phyloP scores from a whole-genome alignment of 2,888 invertebrate species.

The Capitulum mitella region DNA sequence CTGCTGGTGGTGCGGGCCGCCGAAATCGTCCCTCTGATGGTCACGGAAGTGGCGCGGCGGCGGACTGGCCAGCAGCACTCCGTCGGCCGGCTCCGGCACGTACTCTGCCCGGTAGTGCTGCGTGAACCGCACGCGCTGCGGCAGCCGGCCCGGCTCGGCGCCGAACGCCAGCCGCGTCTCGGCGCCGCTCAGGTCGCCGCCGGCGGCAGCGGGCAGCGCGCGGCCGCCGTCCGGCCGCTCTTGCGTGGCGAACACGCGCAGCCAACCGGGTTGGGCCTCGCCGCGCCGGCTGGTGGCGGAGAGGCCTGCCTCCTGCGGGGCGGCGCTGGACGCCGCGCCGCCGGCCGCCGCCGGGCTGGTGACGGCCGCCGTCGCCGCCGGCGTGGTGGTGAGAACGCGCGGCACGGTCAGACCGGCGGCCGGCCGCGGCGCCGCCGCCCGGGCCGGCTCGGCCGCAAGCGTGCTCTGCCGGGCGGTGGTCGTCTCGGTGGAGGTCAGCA shows the following conservation, averaged over 20 bases:
- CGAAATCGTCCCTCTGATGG: too few species aligned
- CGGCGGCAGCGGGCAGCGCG: background rate
- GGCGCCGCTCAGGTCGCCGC: background rate
- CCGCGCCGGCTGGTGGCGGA: background rate
- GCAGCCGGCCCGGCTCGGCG: background rate
- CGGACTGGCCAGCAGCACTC: background rate
- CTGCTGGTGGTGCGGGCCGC: background rate
- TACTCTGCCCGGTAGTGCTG: slow-evolving; percentile 15
- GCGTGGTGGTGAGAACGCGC: background rate
- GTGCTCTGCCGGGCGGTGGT: background rate
- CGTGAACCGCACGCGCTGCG: background rate
- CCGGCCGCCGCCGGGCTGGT: background rate
- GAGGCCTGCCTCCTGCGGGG: too few species aligned
- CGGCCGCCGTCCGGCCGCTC: background rate
- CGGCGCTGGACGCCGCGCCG: background rate
- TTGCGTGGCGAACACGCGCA: background rate
- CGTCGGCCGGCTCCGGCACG: background rate
- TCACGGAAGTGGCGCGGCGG: background rate
- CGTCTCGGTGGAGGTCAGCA: background rate
- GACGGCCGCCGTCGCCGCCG: too few species aligned
- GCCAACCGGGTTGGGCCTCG: background rate
- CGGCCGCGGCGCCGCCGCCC: too few species aligned
- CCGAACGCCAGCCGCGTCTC: background rate
- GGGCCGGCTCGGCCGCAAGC: too few species aligned
- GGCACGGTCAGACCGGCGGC: background rate